phyloP scores from a whole-genome alignment of 2,888 invertebrate genomes.

The Drosophila limbata region DNA sequence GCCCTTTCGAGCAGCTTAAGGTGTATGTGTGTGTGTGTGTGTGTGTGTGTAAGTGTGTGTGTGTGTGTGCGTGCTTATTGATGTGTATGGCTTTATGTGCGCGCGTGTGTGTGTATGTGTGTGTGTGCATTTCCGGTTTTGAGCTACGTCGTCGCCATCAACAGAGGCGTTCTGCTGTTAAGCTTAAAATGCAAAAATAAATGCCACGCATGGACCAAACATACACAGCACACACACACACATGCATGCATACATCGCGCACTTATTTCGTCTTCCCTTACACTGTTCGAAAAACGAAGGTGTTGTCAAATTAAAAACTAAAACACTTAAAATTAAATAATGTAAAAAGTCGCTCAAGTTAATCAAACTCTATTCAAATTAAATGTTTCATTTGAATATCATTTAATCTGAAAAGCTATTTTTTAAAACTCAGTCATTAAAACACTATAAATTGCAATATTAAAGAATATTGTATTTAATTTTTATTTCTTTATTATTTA shows the following conservation, averaged over 20 bases:
- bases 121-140: conserved; percentile 72
- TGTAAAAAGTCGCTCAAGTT: no score
- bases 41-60: conserved; percentile 21
- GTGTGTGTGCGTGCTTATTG: conserved; percentile 24
- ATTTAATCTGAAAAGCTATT: no score
- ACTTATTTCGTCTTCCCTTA: conserved; percentile 30
- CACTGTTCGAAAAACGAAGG: not conserved
- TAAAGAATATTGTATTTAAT: no score
- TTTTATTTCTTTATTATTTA: no score
- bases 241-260: conserved; percentile 1
- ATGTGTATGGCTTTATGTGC: conserved; percentile 12
- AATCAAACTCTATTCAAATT: no score
- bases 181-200: conserved; percentile 81
- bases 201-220: conserved; percentile 67
- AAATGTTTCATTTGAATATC: no score
- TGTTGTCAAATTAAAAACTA: no score
- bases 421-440: no score
- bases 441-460: no score
- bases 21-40: conserved; percentile 14
- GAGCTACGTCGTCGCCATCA: conserved; percentile 64
- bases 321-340: no score
- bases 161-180: conserved; percentile 59
- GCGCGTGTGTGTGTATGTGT: conserved; percentile 26
- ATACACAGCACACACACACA: conserved; percentile 32
- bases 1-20: conserved; percentile 61